A percentile compares a stretch with the other conserved stretches of the same genome.
These are phyloP conservation scores for Hymenochirus boettgeri DNA, from an alignment of 2,113 vertebrate genomes.

Conservation along the genomic window DNA sequence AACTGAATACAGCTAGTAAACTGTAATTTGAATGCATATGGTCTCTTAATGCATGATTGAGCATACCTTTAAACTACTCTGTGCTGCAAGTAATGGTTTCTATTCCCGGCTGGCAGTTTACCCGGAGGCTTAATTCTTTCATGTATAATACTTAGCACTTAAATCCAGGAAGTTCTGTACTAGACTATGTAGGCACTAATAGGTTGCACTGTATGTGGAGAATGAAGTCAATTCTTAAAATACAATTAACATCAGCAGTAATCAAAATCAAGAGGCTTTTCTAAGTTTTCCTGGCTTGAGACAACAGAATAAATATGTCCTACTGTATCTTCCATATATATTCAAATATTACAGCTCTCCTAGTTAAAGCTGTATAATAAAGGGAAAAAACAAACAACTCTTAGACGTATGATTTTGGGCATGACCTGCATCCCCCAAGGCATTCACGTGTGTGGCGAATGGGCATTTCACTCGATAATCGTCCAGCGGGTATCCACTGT, in stretches of 20 bases:
- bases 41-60: conserved; percentile 47
- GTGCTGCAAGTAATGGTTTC: conserved; percentile 44
- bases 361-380: no score
- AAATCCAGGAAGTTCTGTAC: conserved; percentile 42
- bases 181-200: conserved; percentile 41
- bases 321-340: no score
- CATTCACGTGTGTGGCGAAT: no score
- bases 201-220: conserved; percentile 29
- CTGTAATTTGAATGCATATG: conserved; percentile 49
- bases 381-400: no score
- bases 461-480: no score
- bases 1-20: conserved; percentile 45
- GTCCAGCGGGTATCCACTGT: no score
- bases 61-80: conserved; percentile 42
- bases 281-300: no score
- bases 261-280: no score
- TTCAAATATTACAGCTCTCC: no score
- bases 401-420: no score
- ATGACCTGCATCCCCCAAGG: no score
- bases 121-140: conserved; percentile 34
- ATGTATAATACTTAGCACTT: conserved; percentile 43
- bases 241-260: conserved; percentile 11
- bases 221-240: conserved; percentile 17
- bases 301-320: no score
- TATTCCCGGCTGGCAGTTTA: conserved; percentile 42